Conservation (phyloP, 2,888 invertebrate genomes). For the Koerneria pararmatus region DNA sequence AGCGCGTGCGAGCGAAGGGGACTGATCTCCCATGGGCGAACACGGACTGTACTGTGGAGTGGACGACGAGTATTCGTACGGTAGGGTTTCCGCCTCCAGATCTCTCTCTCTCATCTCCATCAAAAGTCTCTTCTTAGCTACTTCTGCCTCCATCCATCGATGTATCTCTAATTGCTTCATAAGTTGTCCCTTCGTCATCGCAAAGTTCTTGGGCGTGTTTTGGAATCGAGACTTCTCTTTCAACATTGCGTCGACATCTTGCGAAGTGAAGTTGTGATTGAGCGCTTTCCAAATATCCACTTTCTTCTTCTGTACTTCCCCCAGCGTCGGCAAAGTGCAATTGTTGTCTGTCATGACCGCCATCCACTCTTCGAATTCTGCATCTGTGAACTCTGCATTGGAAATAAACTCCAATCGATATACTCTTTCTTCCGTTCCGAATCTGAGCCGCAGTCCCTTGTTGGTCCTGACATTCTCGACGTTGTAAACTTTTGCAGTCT, state of each 20-base stretch:
- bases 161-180: conserved; percentile 81
- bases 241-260: conserved; percentile 83
- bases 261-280: conserved; percentile 88
- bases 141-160: too few relatives aligned
- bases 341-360: conserved; percentile 71
- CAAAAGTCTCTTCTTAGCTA: too few relatives aligned
- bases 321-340: conserved; percentile 76
- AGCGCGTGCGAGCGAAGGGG: too few relatives aligned
- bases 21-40: too few relatives aligned
- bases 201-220: conserved; percentile 88
- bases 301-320: conserved; percentile 78
- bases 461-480: conserved; percentile 89
- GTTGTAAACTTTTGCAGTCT: conserved; percentile 74
- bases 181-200: conserved; percentile 88
- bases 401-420: conserved; percentile 94
- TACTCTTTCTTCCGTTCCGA: conserved; percentile 78
- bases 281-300: conserved; percentile 82
- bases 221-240: conserved; percentile 87
- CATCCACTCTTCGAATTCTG: conserved; percentile 88
- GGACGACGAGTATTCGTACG: too few relatives aligned
- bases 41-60: too few relatives aligned
- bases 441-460: conserved; percentile 64
- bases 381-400: conserved; percentile 82
- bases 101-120: too few relatives aligned
- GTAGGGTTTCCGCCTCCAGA: too few relatives aligned